Base-by-base conservation (phyloP, 2,113 vertebrate genomes). In the Xenus cinereus region DNA sequence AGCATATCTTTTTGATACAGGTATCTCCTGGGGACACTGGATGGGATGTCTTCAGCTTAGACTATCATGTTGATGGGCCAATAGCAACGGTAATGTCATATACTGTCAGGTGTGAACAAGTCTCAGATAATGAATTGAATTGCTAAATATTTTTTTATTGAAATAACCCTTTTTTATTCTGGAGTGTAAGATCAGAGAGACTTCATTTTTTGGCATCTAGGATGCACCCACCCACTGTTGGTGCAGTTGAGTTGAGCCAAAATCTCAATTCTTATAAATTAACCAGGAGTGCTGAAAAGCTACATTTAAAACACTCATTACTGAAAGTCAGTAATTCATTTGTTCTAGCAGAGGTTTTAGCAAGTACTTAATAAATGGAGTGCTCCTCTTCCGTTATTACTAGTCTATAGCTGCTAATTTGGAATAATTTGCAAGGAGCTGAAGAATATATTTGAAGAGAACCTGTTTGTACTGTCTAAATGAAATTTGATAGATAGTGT, bases 1-100 rank as follows among this genome's bases (percentile, higher is more conserved):
- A 46, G 39, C 1, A 0, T 84, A 14, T 92, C 28, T 90, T 73
- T 93, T 82, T 86, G 53, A 66, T 68, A 1, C 67, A 99, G 99
- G 99, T 99, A n/a, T 99, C 99, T 87, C 99, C 99, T 33, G 99
- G 99, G 27, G 99, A 99, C 89, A 99, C 99, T 8, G 99, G 99
- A 30, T 99, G 99, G 99, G 99, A 99, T 66, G 99, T 99, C 59
- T 99, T 99, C 98, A 99, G 99, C 90, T 98, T 99, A 87, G 99
- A 99, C 92, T 99, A 99, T 94, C 99, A 99, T 5, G 99, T 99
- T 1, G 99, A 99, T 22, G 99, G 99, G 50, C 99, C 99, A 7
- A 99, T 99, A 80, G 99, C 99, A 77, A 99, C 99, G 87, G 99
- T 99, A 99, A 98, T 97, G 46, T 77, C 39, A 17, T 35, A 26